Conservation (phyloP, 2,888 invertebrate species). For the Danaus chrysippus region DNA sequence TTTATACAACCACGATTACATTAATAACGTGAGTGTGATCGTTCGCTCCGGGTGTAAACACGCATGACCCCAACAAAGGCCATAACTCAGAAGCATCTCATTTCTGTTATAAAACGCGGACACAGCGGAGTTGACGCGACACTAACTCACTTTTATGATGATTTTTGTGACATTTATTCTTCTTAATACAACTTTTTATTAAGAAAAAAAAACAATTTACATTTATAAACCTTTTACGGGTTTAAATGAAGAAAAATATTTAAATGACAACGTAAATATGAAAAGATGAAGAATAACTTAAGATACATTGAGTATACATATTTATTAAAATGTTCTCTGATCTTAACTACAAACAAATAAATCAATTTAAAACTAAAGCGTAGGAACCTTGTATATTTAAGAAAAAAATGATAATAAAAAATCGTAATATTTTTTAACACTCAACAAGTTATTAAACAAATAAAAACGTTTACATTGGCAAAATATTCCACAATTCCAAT, state of each 20-base stretch:
- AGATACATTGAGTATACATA: too few species aligned
- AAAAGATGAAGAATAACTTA: background rate
- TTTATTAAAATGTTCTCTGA: too few species aligned
- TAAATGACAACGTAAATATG: background rate
- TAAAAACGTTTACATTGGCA: too few species aligned
- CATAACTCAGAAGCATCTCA: conserved; percentile 20
- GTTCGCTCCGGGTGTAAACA: background rate
- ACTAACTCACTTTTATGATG: conserved; percentile 5
- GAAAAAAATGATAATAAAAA: too few species aligned
- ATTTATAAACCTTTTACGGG: background rate
- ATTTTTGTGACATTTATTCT: conserved; percentile 2
- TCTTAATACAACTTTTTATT: conserved; percentile 3
- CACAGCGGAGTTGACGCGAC: conserved; percentile 6
- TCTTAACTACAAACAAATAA: too few species aligned
- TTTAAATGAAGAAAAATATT: background rate
- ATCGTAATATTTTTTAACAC: too few species aligned
- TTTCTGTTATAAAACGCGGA: conserved; percentile 17
- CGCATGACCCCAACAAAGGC: conserved; percentile 13
- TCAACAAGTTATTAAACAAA: too few species aligned
- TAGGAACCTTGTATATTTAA: too few species aligned
- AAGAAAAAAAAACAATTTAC: background rate
- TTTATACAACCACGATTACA: too few species aligned
- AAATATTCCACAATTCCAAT: too few species aligned
- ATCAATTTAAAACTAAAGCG: too few species aligned
- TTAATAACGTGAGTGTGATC: too few species aligned